Percentiles rank a stretch among this genome's conserved stretches.
Conservation (phyloP, 2,888 invertebrate genomes). For the Lissonota sp. region DNA sequence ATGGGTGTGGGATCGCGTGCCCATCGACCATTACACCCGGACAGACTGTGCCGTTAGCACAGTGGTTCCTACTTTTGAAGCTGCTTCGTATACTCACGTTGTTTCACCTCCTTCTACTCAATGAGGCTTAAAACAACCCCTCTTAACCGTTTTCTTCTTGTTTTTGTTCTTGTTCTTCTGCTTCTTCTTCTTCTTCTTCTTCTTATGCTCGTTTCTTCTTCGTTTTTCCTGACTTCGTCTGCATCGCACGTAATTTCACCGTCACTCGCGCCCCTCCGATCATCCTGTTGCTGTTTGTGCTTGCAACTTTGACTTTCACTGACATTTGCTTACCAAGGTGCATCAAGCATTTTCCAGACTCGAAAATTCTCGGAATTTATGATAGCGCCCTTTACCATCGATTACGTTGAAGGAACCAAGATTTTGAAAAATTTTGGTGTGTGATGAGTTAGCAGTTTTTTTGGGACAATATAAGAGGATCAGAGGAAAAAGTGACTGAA, state of each 20-base stretch:
- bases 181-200: slow-evolving; percentile 46
- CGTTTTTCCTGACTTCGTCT: slow-evolving; percentile 26
- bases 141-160: slow-evolving; percentile 17
- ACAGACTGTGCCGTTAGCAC: slow-evolving; percentile 78
- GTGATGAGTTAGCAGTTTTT: no score
- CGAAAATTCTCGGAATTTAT: no score
- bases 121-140: slow-evolving; percentile 44
- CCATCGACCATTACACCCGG: slow-evolving; percentile 80
- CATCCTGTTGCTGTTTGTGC: slow-evolving; percentile 77
- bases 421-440: no score
- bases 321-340: slow-evolving; percentile 2
- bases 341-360: no score
- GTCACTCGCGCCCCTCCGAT: slow-evolving; percentile 67
- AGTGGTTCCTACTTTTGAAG: slow-evolving; percentile 80
- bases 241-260: slow-evolving; percentile 56
- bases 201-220: slow-evolving; percentile 1
- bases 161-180: slow-evolving; percentile 51
- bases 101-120: slow-evolving; percentile 46
- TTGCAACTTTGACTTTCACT: slow-evolving; percentile 74
- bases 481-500: no score
- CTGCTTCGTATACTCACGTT: slow-evolving; percentile 69
- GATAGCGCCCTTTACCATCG: no score
- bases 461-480: no score
- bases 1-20: slow-evolving; percentile 81
- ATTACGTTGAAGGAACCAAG: no score